Evolutionary conservation across 2,888 invertebrate species (phyloP).

Genomic region (Emmelina monodactyla): DNA sequence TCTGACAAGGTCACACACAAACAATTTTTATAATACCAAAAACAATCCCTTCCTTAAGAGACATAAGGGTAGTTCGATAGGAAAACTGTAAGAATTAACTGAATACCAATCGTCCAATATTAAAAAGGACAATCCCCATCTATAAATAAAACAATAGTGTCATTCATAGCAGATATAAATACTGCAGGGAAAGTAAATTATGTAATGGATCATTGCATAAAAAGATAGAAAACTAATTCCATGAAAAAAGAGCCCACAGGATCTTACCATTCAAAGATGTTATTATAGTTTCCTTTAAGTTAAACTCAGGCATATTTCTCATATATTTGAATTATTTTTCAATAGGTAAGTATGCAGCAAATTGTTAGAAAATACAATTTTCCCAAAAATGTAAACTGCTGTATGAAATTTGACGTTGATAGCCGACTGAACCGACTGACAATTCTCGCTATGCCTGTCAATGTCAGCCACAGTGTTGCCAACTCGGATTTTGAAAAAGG

Average conservation of each 20-base stretch:
- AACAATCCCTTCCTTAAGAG: too few relatives aligned
- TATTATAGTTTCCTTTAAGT: constrained; percentile 41
- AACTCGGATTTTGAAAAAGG: too few relatives aligned
- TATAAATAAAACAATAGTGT: constrained; percentile 56
- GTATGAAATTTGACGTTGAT: too few relatives aligned
- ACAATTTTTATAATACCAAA: background rate
- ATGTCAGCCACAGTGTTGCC: too few relatives aligned
- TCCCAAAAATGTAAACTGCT: too few relatives aligned
- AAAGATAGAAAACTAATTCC: too few relatives aligned
- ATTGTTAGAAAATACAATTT: too few relatives aligned
- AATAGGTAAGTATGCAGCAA: too few relatives aligned
- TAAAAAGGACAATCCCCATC: constrained; percentile 37
- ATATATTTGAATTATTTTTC: background rate
- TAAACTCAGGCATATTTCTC: constrained; percentile 41
- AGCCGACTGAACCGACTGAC: too few relatives aligned
- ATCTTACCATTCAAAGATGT: constrained; percentile 44
- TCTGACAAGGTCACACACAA: constrained; percentile 10
- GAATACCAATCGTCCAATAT: constrained; percentile 15
- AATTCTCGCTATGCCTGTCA: too few relatives aligned
- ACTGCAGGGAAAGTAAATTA: constrained; percentile 44
- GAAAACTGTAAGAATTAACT: too few relatives aligned
- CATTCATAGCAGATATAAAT: constrained; percentile 36
- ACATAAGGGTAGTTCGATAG: too few relatives aligned
- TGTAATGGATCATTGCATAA: constrained; percentile 45
- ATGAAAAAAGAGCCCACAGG: constrained; percentile 14